Evolutionary conservation across 2,888 invertebrate genomes (phyloP).

Genomic region (Theretra japonica): DNA sequence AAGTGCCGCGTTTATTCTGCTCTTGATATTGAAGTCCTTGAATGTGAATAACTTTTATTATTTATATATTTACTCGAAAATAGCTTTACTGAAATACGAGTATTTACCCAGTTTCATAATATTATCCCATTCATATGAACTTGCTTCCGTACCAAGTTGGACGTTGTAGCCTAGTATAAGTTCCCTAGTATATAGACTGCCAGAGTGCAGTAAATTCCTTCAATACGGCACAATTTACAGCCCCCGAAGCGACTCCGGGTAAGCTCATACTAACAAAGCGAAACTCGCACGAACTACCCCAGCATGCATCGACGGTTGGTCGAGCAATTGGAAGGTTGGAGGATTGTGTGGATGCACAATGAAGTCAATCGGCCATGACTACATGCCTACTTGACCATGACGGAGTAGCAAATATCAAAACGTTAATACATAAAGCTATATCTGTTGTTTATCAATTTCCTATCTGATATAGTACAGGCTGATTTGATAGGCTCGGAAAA

Average conservation of each 20-base stretch:
- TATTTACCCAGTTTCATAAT: neutral
- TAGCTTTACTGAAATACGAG: neutral
- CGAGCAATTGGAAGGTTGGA: constrained; percentile 12
- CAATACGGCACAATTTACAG: neutral
- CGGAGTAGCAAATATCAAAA: neutral
- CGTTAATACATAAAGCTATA: neutral
- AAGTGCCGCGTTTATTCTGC: neutral
- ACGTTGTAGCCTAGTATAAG: neutral
- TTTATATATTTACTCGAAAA: neutral
- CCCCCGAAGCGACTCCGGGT: neutral
- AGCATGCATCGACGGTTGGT: neutral
- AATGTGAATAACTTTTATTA: neutral
- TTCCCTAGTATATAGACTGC: neutral
- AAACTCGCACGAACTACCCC: neutral
- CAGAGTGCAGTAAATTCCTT: neutral
- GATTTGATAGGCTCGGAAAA: constrained; percentile 5
- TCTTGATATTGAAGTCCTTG: neutral
- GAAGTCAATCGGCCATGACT: constrained; percentile 6
- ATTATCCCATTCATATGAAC: neutral
- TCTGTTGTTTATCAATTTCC: neutral
- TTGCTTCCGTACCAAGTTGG: neutral
- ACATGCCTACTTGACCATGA: constrained; percentile 1
- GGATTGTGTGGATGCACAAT: constrained; percentile 21
- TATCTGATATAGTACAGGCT: constrained; percentile 10
- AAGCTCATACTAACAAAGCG: neutral